Evolutionary conservation across 2,797 vertebrate species (phyloP).

Genomic region (Botia almorhae): DNA sequence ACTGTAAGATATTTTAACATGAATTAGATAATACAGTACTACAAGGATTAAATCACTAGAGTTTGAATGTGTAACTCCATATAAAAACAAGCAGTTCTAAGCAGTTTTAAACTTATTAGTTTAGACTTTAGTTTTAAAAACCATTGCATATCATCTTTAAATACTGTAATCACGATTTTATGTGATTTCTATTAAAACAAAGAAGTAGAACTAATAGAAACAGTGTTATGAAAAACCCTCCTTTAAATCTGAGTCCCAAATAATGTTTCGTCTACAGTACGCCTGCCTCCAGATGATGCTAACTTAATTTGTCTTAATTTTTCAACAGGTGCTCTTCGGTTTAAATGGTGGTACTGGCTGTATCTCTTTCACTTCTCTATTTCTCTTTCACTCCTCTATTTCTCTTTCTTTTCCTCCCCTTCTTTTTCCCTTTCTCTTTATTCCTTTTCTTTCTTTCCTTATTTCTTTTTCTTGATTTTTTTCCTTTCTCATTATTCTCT

Average conservation of each 20-base stretch:
- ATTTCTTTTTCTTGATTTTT: background rate
- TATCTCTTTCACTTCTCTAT: background rate
- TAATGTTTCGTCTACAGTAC: constrained; percentile 42
- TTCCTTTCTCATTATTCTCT: too few relatives aligned
- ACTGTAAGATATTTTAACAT: background rate
- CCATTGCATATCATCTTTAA: constrained; percentile 6
- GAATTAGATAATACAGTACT: background rate
- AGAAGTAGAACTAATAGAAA: background rate
- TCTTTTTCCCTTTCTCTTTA: too few relatives aligned
- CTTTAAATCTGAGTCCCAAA: background rate
- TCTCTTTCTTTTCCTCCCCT: background rate
- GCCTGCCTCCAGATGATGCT: constrained; percentile 36
- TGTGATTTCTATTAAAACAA: background rate
- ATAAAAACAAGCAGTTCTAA: background rate
- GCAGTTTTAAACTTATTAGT: background rate
- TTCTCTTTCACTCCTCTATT: background rate
- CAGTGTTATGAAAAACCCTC: constrained; percentile 39
- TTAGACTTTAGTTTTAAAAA: constrained; percentile 10
- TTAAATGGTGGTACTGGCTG: constrained; percentile 8
- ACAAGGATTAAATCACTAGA: background rate
- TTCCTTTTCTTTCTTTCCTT: too few relatives aligned
- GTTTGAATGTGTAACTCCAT: background rate
- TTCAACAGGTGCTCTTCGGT: constrained; percentile 50
- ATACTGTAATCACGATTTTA: background rate
- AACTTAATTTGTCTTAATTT: constrained; percentile 46